A percentile compares a stretch with the other conserved stretches of the same genome.
Evolutionary conservation across 2,797 vertebrate genomes (phyloP).

Genomic region (Crenichthys baileyi): DNA sequence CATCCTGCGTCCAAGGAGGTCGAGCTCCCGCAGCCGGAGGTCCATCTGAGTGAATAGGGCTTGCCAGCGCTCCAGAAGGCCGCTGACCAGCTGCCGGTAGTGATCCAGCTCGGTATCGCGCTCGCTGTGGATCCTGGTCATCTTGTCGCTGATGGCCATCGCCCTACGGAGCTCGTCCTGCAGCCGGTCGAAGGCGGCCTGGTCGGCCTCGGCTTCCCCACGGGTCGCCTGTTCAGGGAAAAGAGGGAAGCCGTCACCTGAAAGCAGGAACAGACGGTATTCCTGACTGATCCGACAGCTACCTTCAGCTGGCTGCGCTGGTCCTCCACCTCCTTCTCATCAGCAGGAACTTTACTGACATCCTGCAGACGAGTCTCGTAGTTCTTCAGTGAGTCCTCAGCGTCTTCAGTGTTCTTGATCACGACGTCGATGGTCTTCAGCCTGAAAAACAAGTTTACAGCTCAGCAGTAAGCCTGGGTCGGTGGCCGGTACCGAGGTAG

Average conservation of each 20-base stretch:
- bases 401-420: slow-evolving; percentile 89
- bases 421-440: slow-evolving; percentile 92
- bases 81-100: slow-evolving; percentile 81
- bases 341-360: slow-evolving; percentile 85
- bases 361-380: slow-evolving; percentile 89
- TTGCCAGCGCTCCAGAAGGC: slow-evolving; percentile 93
- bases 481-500: too few species aligned
- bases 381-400: slow-evolving; percentile 85
- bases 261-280: too few species aligned
- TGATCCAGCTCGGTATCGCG: slow-evolving; percentile 90
- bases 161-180: slow-evolving; percentile 86
- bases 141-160: slow-evolving; percentile 80
- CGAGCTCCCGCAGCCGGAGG: slow-evolving; percentile 86
- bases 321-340: slow-evolving; percentile 85
- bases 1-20: slow-evolving; percentile 88
- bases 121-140: slow-evolving; percentile 87
- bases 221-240: slow-evolving; percentile 80
- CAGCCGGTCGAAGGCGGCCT: slow-evolving; percentile 84
- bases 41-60: slow-evolving; percentile 87
- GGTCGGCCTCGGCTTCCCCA: slow-evolving; percentile 82
- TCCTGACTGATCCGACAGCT: background rate
- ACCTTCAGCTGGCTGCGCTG: slow-evolving; percentile 87
- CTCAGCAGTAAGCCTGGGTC: background rate
- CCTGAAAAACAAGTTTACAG: slow-evolving; percentile 66
- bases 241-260: background rate